Evolutionary conservation across 2,888 invertebrate genomes (phyloP).

Genomic region (Aproaerema taeniolella): DNA sequence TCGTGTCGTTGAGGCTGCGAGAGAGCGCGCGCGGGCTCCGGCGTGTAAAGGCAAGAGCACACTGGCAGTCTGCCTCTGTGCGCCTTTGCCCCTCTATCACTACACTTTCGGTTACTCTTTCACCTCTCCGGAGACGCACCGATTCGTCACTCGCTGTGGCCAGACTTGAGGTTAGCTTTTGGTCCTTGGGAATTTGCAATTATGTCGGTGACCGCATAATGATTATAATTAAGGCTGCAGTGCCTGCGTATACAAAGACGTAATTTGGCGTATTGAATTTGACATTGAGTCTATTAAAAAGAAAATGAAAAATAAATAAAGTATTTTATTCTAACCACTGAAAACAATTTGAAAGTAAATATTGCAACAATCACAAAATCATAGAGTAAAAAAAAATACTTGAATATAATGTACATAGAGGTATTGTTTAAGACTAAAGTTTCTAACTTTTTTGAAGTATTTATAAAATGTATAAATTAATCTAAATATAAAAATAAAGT

Average conservation of each 20-base stretch:
- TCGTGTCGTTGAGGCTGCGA: conserved; percentile 27
- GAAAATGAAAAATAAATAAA: too few species aligned
- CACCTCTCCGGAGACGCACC: conserved; percentile 58
- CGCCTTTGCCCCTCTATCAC: conserved; percentile 55
- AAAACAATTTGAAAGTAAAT: too few species aligned
- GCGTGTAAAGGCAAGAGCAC: conserved; percentile 54
- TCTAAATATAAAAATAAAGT: too few species aligned
- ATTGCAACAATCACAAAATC: too few species aligned
- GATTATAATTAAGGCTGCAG: conserved; percentile 17
- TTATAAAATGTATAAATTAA: too few species aligned
- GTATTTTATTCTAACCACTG: too few species aligned
- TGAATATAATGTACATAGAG: neutral
- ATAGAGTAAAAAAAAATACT: too few species aligned
- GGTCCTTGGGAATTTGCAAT: conserved; percentile 11
- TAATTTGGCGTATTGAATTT: too few species aligned
- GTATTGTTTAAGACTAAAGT: neutral
- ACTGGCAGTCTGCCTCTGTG: conserved; percentile 46
- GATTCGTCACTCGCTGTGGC: conserved; percentile 54
- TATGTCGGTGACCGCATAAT: conserved; percentile 46
- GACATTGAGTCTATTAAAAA: too few species aligned
- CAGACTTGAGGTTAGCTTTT: conserved; percentile 21
- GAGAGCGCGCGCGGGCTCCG: conserved; percentile 48
- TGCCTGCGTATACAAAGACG: too few species aligned
- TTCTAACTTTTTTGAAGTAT: too few species aligned
- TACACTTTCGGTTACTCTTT: conserved; percentile 66